Evolutionary conservation across 2,113 vertebrate genomes (phyloP), one percentile per base, ranked within the genome.

Genomic region (Polypterus bichir): DNA sequence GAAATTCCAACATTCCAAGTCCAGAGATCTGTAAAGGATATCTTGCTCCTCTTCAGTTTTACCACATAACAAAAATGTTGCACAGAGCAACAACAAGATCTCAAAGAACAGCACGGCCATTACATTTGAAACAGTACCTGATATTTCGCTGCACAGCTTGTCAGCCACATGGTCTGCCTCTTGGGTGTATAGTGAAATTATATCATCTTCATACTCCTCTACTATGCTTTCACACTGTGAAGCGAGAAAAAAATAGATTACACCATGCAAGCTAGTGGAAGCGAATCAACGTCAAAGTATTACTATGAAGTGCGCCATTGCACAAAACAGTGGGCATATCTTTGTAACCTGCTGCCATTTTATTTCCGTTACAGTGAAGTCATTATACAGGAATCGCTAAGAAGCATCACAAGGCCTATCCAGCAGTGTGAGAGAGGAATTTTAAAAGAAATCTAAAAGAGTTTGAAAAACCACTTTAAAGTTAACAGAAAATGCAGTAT

Each of bases 161-260:
- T 90, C 80, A 62, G 83, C 86, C 66, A 86, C 81, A 72, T 70
- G 62, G 62, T 74, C 77, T 65, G 73, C 68, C 70, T 88, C 81
- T 72, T 70, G 82, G 74, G 87, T 68, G 76, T 91, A 82, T 70
- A 91, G 79, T 63, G 85, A 77, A 75, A 89, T 69, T 70, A 91
- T 89, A 64, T 91, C 87, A 59, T 96, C 92, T 78, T 93, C 93
- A 59, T 87, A 75, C 72, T 93, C 86, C 71, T 97, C 91, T 73
- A 88, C 67, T 44, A 91, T 67, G 49, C 69, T 82, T 71, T 89
- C 90, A 70, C 92, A 89, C 89, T 95, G 82, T 54, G 66, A 73
- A 63, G 67, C 66, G 70, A 62, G 71, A 65, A 61, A 62, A 54
- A 57, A 59, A 62, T 1, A 48, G 46, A 62, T 44, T 4, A n/a